Evolutionary conservation across 64 coral and sea anemone genomes (phyloP).

Genomic region (Catalaphyllia jardinei): DNA sequence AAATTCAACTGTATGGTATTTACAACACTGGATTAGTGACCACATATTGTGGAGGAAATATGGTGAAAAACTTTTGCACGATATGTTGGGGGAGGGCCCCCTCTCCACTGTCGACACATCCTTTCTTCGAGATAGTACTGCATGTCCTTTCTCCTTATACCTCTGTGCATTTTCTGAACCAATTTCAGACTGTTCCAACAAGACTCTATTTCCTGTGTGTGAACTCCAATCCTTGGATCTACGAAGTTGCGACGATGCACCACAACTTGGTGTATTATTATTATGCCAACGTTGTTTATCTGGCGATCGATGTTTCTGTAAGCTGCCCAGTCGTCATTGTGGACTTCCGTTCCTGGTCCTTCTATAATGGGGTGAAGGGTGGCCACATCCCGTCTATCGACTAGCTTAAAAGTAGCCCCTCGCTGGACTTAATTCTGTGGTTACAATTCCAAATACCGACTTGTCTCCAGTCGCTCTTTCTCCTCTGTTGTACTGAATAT

Average conservation of each 20-base stretch:
- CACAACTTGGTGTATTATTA: slow-evolving; percentile 53
- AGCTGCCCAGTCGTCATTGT: slow-evolving; percentile 46
- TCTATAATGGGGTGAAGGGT: slow-evolving; percentile 37
- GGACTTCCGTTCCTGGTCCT: slow-evolving; percentile 10
- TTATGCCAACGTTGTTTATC: not conserved
- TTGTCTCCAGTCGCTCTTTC: too few relatives aligned
- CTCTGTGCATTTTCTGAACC: not conserved
- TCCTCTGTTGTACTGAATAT: too few relatives aligned
- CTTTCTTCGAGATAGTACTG: not conserved
- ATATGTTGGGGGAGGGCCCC: not conserved
- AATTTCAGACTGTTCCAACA: slow-evolving; percentile 42
- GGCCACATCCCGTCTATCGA: not conserved
- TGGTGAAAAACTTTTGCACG: not conserved
- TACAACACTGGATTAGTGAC: not conserved
- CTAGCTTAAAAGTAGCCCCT: slow-evolving; percentile 50
- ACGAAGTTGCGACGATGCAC: slow-evolving; percentile 36
- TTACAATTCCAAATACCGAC: too few relatives aligned
- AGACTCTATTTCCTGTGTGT: slow-evolving; percentile 56
- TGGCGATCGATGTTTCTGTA: not conserved
- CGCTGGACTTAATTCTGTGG: not conserved
- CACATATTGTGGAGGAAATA: not conserved
- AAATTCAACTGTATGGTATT: too few relatives aligned
- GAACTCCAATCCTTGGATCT: slow-evolving; percentile 13
- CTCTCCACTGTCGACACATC: not conserved
- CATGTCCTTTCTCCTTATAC: not conserved